A percentile compares a stretch with the other conserved stretches of the same genome.
Evolutionary conservation across 2,113 vertebrate species (phyloP).

Genomic region (Polyodon spathula): DNA sequence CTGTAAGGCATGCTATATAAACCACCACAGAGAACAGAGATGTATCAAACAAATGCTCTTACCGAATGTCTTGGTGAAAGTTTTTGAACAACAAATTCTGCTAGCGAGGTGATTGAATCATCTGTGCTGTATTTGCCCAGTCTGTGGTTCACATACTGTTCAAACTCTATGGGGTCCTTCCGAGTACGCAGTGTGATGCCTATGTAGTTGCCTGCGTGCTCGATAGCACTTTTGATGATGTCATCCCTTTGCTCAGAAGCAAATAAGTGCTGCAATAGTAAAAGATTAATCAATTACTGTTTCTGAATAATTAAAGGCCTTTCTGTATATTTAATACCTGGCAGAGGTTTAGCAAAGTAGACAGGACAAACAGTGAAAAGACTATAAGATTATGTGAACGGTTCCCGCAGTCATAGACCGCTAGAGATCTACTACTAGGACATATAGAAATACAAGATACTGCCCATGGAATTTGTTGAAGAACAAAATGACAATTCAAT

Average conservation of each 20-base stretch:
- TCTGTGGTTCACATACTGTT: conserved; percentile 75
- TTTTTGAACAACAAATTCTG: conserved; percentile 95
- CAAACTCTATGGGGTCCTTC: conserved; percentile 81
- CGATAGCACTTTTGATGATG: conserved; percentile 89
- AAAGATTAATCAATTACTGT: background rate
- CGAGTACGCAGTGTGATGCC: conserved; percentile 81
- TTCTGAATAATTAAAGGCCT: too few relatives aligned
- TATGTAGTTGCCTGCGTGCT: conserved; percentile 92
- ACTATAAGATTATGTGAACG: too few relatives aligned
- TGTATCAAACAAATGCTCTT: conserved; percentile 33
- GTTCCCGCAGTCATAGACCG: too few relatives aligned
- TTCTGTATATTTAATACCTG: too few relatives aligned
- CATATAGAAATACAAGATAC: too few relatives aligned
- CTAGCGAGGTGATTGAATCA: conserved; percentile 91
- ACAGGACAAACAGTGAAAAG: too few relatives aligned
- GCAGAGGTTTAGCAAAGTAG: too few relatives aligned
- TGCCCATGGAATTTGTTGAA: too few relatives aligned
- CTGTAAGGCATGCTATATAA: too few relatives aligned
- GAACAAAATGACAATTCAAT: too few relatives aligned
- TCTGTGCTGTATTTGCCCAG: conserved; percentile 94
- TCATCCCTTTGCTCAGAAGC: conserved; percentile 92
- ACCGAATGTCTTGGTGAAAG: conserved; percentile 83
- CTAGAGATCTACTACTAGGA: too few relatives aligned
- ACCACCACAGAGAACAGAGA: too few relatives aligned
- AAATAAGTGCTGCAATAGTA: conserved; percentile 78